Percentiles rank a stretch among this genome's conserved stretches.
These are phyloP conservation scores for Pteronotus mesoamericanus DNA, from an alignment of 2,797 vertebrate species.

Conservation along the genomic window DNA sequence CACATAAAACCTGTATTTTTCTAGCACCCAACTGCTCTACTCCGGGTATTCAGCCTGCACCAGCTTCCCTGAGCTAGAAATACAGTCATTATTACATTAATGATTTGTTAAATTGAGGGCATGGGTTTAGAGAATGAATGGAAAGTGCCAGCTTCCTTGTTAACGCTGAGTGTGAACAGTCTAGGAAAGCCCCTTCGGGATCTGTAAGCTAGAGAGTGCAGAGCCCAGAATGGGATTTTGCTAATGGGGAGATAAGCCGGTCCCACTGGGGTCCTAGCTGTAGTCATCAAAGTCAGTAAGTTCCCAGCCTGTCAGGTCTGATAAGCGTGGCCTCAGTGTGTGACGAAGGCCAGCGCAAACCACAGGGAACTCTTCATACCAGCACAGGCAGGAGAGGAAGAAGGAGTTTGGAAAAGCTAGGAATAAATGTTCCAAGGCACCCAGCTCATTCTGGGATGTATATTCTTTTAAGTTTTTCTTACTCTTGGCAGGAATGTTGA, in stretches of 20 bases:
- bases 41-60: not conserved
- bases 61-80: not conserved
- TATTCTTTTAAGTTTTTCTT: not conserved
- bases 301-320: not conserved
- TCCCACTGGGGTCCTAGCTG: not conserved
- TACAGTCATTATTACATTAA: not conserved
- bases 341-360: not conserved
- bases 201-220: not conserved
- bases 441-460: not conserved
- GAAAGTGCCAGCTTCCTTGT: not conserved
- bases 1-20: conserved; percentile 5
- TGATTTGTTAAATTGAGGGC: not conserved
- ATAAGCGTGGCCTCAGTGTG: not conserved
- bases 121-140: not conserved
- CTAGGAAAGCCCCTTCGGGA: not conserved
- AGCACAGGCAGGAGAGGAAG: not conserved
- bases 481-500: not conserved
- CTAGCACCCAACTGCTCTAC: not conserved
- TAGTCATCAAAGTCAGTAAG: not conserved
- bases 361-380: not conserved
- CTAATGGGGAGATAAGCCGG: not conserved
- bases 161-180: not conserved
- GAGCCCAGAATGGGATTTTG: not conserved
- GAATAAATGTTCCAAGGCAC: not conserved
- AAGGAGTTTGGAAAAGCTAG: not conserved